These are phyloP conservation scores for Blomia tropicalis DNA, from an alignment of 2,888 invertebrate genomes.

Conservation along the genomic window DNA sequence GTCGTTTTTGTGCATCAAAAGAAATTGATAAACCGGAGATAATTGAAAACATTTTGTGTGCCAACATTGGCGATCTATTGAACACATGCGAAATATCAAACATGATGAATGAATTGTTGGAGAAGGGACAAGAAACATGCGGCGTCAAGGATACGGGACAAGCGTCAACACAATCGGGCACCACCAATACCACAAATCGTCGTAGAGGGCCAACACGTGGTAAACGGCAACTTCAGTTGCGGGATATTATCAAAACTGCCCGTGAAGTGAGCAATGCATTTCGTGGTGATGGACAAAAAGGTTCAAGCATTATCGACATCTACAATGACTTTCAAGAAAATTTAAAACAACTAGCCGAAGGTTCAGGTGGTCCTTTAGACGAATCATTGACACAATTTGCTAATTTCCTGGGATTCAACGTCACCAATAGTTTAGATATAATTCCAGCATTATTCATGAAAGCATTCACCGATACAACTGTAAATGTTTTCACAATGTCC, in stretches of 20 bases:
- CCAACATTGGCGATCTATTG: slow-evolving; percentile 23
- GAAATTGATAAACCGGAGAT: slow-evolving; percentile 22
- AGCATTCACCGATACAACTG: slow-evolving; percentile 25
- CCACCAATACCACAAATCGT: not conserved
- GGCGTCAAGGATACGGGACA: not conserved
- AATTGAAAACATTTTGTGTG: slow-evolving; percentile 25
- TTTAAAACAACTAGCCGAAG: slow-evolving; percentile 18
- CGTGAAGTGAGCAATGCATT: slow-evolving; percentile 19
- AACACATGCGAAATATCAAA: slow-evolving; percentile 24
- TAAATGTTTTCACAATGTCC: not conserved
- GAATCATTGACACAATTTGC: slow-evolving; percentile 23
- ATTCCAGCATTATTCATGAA: slow-evolving; percentile 24
- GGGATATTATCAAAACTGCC: slow-evolving; percentile 18
- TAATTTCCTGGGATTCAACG: slow-evolving; percentile 21
- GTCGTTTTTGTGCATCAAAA: slow-evolving; percentile 23
- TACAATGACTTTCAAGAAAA: slow-evolving; percentile 20
- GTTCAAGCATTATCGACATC: slow-evolving; percentile 13
- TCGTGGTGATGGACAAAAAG: slow-evolving; percentile 20
- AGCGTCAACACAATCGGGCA: not conserved
- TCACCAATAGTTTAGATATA: slow-evolving; percentile 22
- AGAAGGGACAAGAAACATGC: slow-evolving; percentile 22
- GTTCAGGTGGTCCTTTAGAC: slow-evolving; percentile 22
- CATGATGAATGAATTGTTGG: slow-evolving; percentile 19
- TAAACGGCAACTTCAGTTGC: slow-evolving; percentile 16
- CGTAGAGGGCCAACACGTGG: slow-evolving; percentile 2